Base-by-base conservation (phyloP, 2,888 invertebrate species). In the Melanchra persicariae region DNA sequence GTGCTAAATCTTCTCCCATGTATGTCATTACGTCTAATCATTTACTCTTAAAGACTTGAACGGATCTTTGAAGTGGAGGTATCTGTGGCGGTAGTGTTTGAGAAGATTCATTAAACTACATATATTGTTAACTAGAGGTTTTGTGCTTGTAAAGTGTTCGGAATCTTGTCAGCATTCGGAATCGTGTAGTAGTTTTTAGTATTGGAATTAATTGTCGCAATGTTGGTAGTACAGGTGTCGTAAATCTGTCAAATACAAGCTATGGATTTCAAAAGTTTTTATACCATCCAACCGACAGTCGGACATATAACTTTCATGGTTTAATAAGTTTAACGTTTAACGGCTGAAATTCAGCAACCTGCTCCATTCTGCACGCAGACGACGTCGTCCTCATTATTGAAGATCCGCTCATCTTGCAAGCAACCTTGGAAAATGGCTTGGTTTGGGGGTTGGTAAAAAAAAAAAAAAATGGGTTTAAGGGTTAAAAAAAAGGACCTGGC, bases 11-110 rank as follows among this genome's bases (percentile, higher is more conserved):
- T 66, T 8, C 19, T 15, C 12, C 22, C 51, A 22, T 40, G 26
- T 66, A 30, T 19, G 37, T 30, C 66, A 51, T 65, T 67, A 66
- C 19, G 19, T 67, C 40, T 40, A 30, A 51, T 40, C 17, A 66
- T 51, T 67, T 66, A 67, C 30, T 37, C 40, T 30, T 51, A 19
- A 15, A 64, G 26, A 30, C 30, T 10, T 43, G 26, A 67, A 67
- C 22, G 26, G 40, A 9, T 40, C 40, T 30, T 67, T 51, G 40
- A 51, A 24, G 34, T 64, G 43, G 3, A 63, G 30, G 63, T 64
- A 10, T 22, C 7, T 24, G 24, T 64, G 5, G 15, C n/a, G 3
- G 34, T 10, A 22, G 19, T 51, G 19, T 19, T 67, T 22, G 19
- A 40, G 49, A 40, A 65, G 5, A 19, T 51, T 66, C 1, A 47